phyloP scores from a whole-genome alignment of 37 sponge, comb jelly and placozoan species.

The Halichondria panicea region DNA sequence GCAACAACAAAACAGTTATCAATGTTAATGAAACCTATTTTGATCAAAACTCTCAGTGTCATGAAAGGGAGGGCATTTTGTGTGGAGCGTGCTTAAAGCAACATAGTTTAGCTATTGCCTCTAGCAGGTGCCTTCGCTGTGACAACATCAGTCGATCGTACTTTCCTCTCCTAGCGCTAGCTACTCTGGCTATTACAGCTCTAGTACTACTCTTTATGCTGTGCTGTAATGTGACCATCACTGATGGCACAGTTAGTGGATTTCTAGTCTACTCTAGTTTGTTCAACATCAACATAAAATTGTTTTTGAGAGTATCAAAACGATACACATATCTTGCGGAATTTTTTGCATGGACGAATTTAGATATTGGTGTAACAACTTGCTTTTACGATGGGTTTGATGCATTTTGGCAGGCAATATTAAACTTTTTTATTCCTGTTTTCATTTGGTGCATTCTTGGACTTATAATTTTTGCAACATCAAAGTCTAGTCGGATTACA shows the following conservation, averaged over 20 bases:
- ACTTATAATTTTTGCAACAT: no score
- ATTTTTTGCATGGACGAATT: no score
- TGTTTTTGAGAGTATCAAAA: neutral
- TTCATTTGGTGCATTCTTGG: no score
- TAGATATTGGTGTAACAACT: no score
- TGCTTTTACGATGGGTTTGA: no score
- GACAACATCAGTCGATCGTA: neutral
- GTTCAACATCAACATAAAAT: neutral
- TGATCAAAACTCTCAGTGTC: neutral
- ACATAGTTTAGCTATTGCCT: neutral
- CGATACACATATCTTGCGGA: no score
- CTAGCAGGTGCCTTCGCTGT: neutral
- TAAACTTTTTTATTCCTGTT: no score
- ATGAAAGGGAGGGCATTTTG: neutral
- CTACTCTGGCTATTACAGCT: neutral
- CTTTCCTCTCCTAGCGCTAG: neutral
- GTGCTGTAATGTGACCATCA: neutral
- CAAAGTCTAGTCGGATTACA: no score
- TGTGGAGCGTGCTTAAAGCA: slow-evolving; percentile 2
- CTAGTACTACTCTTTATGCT: neutral
- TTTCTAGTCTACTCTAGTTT: neutral
- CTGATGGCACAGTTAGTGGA: neutral
- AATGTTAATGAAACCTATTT: no score
- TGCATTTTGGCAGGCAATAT: no score
- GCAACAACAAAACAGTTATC: neutral